These are phyloP conservation scores for Urocyon cinereoargenteus DNA, from an alignment of 2,797 vertebrate species.

Conservation along the genomic window DNA sequence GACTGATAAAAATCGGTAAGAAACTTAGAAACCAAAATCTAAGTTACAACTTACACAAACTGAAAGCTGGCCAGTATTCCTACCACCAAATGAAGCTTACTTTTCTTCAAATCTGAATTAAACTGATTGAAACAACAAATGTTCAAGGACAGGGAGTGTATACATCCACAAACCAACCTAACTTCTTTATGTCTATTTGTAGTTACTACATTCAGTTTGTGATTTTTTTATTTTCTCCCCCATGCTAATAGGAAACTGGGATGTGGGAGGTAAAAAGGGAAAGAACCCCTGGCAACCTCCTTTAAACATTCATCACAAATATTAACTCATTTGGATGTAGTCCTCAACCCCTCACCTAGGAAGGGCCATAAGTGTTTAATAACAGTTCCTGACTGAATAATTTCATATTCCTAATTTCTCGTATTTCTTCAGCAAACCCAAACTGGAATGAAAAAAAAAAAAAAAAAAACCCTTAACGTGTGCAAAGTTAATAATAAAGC, in stretches of 20 bases:
- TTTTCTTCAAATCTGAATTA: conserved; percentile 29
- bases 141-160: background rate
- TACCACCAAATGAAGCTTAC: background rate
- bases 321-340: background rate
- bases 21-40: conserved; percentile 4
- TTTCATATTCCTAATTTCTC: background rate
- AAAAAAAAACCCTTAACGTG: background rate
- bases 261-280: background rate
- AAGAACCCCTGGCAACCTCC: background rate
- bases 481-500: background rate
- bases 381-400: fast-evolving
- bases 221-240: background rate
- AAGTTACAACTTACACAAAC: conserved; percentile 25
- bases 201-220: background rate
- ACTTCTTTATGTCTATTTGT: background rate
- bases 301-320: conserved; percentile 14
- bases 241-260: background rate
- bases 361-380: background rate
- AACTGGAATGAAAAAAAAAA: background rate
- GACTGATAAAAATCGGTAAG: background rate
- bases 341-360: background rate
- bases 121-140: background rate
- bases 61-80: background rate
- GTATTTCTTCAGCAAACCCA: background rate
- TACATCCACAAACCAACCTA: background rate